Percentiles rank a stretch among this genome's conserved stretches.
Evolutionary conservation across 2,113 vertebrate species (phyloP).

Genomic region (Sardina pilchardus): DNA sequence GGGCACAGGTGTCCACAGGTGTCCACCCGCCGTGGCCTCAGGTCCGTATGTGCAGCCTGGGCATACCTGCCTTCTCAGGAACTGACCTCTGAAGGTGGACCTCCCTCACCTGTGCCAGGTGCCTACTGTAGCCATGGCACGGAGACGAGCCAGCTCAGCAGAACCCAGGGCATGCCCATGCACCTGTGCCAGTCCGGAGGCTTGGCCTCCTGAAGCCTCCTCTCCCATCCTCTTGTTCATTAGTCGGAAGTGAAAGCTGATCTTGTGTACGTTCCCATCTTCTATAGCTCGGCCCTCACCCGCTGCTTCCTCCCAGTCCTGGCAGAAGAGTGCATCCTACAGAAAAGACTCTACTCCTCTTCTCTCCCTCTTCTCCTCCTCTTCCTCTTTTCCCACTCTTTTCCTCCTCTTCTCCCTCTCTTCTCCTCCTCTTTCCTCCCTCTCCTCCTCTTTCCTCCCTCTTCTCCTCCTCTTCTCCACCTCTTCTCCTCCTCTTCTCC

Average conservation of each 20-base stretch:
- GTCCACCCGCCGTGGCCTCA: not conserved
- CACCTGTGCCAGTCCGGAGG: not conserved
- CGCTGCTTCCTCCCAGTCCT: not conserved
- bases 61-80: not conserved
- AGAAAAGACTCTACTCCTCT: not conserved
- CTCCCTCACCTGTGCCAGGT: constrained; percentile 22
- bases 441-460: not conserved
- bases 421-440: too few relatives aligned
- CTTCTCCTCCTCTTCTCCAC: too few relatives aligned
- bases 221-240: not conserved
- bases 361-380: not conserved
- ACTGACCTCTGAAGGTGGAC: constrained; percentile 20
- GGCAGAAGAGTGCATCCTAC: not conserved
- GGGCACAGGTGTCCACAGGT: constrained; percentile 6
- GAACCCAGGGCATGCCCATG: constrained; percentile 10
- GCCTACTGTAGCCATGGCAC: not conserved
- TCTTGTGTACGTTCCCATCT: not conserved
- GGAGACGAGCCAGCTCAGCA: constrained; percentile 6
- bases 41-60: not conserved
- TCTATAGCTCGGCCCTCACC: not conserved
- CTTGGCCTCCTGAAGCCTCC: not conserved
- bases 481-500: not conserved
- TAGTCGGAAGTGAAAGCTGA: not conserved
- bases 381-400: too few relatives aligned
- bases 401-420: not conserved